Evolutionary conservation across 2,113 vertebrate genomes (phyloP).

Genomic region (Macheiramphus alcinus): DNA sequence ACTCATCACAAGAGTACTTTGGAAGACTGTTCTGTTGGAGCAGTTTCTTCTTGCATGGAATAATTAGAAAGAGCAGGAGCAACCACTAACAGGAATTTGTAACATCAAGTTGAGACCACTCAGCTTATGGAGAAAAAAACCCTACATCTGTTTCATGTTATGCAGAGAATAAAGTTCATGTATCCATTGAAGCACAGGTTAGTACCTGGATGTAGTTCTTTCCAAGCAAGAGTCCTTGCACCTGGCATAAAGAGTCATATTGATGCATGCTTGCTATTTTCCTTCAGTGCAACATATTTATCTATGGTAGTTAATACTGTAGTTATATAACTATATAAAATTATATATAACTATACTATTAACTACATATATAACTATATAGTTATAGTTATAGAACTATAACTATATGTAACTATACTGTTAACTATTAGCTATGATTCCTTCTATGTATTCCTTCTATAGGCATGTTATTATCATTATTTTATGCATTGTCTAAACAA

Average conservation of each 20-base stretch:
- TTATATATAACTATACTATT: too few species aligned
- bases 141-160: neutral
- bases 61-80: neutral
- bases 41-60: neutral
- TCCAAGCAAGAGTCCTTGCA: neutral
- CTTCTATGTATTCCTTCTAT: too few species aligned
- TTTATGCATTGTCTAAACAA: neutral
- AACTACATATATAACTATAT: too few species aligned
- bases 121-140: neutral
- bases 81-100: neutral
- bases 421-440: too few species aligned
- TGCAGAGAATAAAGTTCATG: neutral
- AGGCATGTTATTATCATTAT: neutral
- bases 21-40: neutral
- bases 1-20: neutral
- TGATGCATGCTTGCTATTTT: neutral
- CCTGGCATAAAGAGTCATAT: neutral
- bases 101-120: neutral
- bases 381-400: too few species aligned
- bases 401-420: too few species aligned
- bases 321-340: neutral
- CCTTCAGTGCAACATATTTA: neutral
- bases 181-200: neutral
- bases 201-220: neutral
- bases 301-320: neutral